Percentiles rank a stretch among this genome's conserved stretches.
These are phyloP conservation scores for Brachyhypopomus gauderio DNA, from an alignment of 2,113 vertebrate genomes.

Conservation along the genomic window DNA sequence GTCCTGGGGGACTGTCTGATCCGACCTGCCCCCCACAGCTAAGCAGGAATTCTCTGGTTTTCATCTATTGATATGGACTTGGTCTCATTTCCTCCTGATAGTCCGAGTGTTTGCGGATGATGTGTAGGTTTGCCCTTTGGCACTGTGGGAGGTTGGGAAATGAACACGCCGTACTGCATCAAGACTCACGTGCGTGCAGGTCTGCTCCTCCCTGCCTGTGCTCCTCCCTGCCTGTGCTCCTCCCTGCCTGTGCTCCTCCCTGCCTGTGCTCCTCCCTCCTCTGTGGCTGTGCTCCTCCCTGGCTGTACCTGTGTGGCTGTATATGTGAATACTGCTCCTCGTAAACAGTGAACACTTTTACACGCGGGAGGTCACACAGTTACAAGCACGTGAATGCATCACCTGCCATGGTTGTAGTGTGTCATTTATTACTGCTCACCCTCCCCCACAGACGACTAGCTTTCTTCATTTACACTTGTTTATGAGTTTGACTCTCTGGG, in stretches of 20 bases:
- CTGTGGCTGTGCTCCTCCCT: constrained; percentile 22
- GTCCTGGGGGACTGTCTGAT: background rate
- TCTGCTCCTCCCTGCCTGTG: background rate
- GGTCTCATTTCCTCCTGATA: background rate
- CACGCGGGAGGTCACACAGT: constrained; percentile 56
- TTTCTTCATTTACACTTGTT: background rate
- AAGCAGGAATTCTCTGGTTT: background rate
- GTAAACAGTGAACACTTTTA: constrained; percentile 54
- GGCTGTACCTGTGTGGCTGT: constrained; percentile 50
- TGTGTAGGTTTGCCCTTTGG: background rate
- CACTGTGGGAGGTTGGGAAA: background rate
- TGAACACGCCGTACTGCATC: background rate
- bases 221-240: constrained; percentile 33
- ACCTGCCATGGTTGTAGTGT: constrained; percentile 54
- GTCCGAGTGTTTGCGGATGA: background rate
- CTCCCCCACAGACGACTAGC: constrained; percentile 26
- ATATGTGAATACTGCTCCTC: constrained; percentile 39
- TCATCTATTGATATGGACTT: background rate
- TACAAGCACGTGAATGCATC: constrained; percentile 59
- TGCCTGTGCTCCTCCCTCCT: constrained; percentile 23
- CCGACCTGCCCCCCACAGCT: too few species aligned
- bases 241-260: constrained; percentile 16
- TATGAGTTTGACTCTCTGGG: constrained; percentile 3
- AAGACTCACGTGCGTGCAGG: background rate
- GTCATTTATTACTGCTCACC: constrained; percentile 28